phyloP scores from a whole-genome alignment of 2,797 vertebrate genomes.

The Buphagus erythrorhynchus region DNA sequence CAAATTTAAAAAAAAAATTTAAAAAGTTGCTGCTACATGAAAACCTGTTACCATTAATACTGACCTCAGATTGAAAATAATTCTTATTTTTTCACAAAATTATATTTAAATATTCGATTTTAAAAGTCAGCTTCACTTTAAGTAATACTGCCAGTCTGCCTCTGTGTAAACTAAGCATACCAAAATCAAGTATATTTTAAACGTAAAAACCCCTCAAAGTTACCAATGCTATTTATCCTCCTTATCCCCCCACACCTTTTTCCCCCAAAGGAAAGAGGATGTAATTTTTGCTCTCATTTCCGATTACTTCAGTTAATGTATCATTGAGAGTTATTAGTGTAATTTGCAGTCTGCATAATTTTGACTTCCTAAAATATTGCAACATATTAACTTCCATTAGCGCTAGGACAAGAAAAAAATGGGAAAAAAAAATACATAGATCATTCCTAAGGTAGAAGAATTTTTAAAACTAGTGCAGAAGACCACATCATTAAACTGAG shows the following conservation, averaged over 20 bases:
- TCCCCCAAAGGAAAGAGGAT: background rate
- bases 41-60: background rate
- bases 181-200: background rate
- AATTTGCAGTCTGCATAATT: background rate
- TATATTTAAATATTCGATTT: background rate
- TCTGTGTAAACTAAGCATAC: background rate
- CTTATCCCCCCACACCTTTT: background rate
- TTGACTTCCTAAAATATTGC: background rate
- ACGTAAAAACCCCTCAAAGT: background rate
- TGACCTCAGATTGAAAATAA: background rate
- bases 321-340: background rate
- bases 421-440: background rate
- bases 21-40: background rate
- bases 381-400: background rate
- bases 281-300: background rate
- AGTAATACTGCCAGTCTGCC: background rate
- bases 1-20: background rate
- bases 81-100: background rate
- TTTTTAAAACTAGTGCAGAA: background rate
- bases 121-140: background rate
- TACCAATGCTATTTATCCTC: background rate
- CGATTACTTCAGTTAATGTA: background rate
- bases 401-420: background rate
- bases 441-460: background rate
- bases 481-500: background rate